A percentile compares a stretch with the other conserved stretches of the same genome.
Conservation (phyloP, 2,113 vertebrate species). For the Morone saxatilis region DNA sequence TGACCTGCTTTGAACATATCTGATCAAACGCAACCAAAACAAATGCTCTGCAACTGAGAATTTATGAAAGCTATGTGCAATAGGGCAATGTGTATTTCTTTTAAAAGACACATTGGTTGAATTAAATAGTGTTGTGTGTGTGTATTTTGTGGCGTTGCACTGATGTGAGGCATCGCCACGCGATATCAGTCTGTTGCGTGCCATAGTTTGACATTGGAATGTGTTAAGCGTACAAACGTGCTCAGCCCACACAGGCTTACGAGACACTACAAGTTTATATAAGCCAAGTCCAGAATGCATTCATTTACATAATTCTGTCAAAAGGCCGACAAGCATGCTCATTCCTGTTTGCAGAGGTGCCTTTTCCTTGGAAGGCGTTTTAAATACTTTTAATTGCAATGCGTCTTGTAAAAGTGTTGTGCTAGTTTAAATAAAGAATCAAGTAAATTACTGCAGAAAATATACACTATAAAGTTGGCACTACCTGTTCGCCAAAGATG, state of each 20-base stretch:
- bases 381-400: neutral
- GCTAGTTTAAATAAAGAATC: neutral
- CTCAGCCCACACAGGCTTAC: slow-evolving; percentile 10
- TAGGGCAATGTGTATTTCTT: neutral
- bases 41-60: neutral
- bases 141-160: neutral
- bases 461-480: neutral
- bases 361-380: neutral
- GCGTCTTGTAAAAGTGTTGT: neutral
- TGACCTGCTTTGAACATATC: neutral
- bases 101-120: neutral
- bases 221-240: neutral
- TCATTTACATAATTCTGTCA: slow-evolving; percentile 31
- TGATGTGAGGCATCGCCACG: too few relatives aligned
- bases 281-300: neutral
- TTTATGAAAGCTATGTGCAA: neutral
- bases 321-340: slow-evolving; percentile 14
- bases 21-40: neutral
- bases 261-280: slow-evolving; percentile 7
- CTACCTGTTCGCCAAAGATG: neutral
- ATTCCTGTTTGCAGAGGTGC: neutral
- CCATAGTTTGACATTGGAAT: neutral
- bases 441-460: neutral
- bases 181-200: neutral
- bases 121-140: neutral